phyloP scores from a whole-genome alignment of 2,888 invertebrate genomes.

The Drosophila paracracens region DNA sequence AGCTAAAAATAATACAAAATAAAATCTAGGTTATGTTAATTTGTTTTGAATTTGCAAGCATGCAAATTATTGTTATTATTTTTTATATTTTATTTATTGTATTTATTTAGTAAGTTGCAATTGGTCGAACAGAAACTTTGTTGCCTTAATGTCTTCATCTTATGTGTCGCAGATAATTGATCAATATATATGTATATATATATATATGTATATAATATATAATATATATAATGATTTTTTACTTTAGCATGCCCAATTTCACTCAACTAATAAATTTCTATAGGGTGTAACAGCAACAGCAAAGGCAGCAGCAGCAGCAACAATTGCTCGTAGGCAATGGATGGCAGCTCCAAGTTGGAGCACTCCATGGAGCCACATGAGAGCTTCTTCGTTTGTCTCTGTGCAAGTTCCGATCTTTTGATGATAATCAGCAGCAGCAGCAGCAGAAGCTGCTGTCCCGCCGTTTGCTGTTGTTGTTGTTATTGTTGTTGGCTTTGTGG shows the following conservation, averaged over 20 bases:
- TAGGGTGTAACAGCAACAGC: slow-evolving; percentile 25
- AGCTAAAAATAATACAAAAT: neutral
- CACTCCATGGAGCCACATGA: slow-evolving; percentile 61
- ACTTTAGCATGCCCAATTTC: neutral
- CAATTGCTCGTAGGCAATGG: slow-evolving; percentile 43
- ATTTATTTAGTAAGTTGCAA: neutral
- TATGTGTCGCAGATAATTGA: neutral
- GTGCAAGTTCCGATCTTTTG: slow-evolving; percentile 78
- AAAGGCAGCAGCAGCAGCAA: slow-evolving; percentile 21
- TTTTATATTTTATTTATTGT: neutral
- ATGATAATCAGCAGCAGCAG: slow-evolving; percentile 71
- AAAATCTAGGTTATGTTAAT: neutral
- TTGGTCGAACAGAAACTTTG: neutral
- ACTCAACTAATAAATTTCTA: fast-evolving
- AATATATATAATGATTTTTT: neutral
- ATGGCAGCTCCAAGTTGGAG: slow-evolving; percentile 34
- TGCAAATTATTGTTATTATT: neutral
- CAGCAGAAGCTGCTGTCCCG: slow-evolving; percentile 63
- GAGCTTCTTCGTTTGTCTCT: slow-evolving; percentile 78
- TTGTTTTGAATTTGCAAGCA: neutral
- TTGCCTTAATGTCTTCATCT: neutral
- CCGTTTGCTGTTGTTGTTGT: slow-evolving; percentile 28
- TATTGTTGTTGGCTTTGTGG: slow-evolving; percentile 79
- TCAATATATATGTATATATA: neutral
- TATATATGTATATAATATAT: neutral